Base-by-base conservation (phyloP, 1,140 invertebrate genomes). In the Glomeris maerens region DNA sequence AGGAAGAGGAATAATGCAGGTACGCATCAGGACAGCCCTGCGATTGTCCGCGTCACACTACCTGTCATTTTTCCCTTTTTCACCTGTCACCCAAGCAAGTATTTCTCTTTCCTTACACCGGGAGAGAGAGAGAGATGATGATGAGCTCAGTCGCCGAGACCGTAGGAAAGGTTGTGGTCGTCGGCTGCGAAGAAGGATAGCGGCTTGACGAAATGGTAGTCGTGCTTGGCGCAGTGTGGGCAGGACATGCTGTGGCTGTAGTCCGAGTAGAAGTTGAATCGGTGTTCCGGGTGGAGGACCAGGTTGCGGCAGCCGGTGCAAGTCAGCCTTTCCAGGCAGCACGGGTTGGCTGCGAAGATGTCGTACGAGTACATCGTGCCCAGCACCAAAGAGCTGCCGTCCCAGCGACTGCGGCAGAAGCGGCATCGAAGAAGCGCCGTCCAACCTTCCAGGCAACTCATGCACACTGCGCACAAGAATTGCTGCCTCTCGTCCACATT, bases 281-380 rank as follows among this genome's bases (percentile, higher is more conserved):
- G 77, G 68, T 91, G 84, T 60, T 86, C 81, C 5, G 84, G 83
- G 61, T 83, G 78, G 60, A 91, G 80, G 47, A 92, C 74, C 21
- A 84, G 77, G 67, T 85, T 83, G 67, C 78, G 80, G 74, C 88
- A 92, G 61, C 76, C 80, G 74, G 88, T 90, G 72, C 89, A 93
- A 84, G 86, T 88, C 49, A 95, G 76, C 60, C 91, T 76, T 60
- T 93, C 87, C 63, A 81, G 76, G 72, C 92, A 97, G 65, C 93
- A 97, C 14, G 90, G 89, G 72, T 83, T 88, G 41, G 91, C 90
- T 62, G 92, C 92, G 68, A 97, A 96, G 54, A 97, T 89, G 68
- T 97, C 92, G 62, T 94, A 97, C 40, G 89, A 86, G 68, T 97
- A 97, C 88, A 95, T 93, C 46, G 90, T 93, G 41, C 93, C 92